Percentiles rank a stretch among this genome's conserved stretches.
Conservation (phyloP, 2,113 vertebrate genomes). For the Nothoprocta pentlandii region DNA sequence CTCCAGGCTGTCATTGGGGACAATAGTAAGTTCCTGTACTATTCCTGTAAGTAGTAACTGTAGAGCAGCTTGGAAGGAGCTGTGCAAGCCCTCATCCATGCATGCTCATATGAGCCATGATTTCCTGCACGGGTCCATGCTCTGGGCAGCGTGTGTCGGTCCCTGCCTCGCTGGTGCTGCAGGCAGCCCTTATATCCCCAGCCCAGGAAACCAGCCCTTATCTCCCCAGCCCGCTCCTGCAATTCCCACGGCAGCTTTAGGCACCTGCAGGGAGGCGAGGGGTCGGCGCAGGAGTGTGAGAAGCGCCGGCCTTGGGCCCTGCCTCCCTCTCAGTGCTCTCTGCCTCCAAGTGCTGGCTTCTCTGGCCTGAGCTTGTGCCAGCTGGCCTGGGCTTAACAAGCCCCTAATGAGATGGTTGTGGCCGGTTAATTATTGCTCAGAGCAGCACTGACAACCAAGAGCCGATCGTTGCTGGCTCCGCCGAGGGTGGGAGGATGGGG, state of each 20-base stretch:
- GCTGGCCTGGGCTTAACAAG: background rate
- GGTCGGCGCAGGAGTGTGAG: background rate
- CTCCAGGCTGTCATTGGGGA: background rate
- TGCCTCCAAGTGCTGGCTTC: background rate
- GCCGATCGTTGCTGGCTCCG: background rate
- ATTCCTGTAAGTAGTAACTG: background rate
- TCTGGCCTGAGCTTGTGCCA: background rate
- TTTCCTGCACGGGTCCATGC: background rate
- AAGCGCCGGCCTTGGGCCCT: background rate
- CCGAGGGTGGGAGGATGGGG: too few relatives aligned
- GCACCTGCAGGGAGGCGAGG: background rate
- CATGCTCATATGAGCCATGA: background rate
- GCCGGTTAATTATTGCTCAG: background rate
- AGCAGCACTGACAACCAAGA: background rate
- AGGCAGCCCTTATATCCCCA: background rate
- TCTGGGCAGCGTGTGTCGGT: background rate
- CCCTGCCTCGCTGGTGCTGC: background rate
- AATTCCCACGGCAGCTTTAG: background rate
- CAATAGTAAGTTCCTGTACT: background rate
- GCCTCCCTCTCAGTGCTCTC: background rate
- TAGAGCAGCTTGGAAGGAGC: background rate
- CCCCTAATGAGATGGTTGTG: background rate
- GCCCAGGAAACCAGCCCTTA: background rate
- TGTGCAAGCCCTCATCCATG: background rate
- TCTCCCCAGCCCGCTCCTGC: background rate